Base-by-base conservation (phyloP, 2,113 vertebrate genomes). In the Galemys pyrenaicus region DNA sequence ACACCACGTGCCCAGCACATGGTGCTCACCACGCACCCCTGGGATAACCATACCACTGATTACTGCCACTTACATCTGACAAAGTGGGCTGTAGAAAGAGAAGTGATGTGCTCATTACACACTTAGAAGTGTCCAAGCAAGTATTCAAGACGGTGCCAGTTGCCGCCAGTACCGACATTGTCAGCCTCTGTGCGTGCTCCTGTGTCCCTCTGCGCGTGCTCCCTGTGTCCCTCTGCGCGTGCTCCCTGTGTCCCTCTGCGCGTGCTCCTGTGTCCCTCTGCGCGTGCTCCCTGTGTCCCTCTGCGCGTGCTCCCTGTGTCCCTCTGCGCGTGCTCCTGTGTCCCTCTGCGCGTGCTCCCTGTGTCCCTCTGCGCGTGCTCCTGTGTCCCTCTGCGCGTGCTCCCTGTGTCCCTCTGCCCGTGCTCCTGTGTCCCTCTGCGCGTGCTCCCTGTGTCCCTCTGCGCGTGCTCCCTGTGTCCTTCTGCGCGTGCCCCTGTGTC, bases 81-180 rank as follows among this genome's bases (percentile, higher is more conserved):
- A 60, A 90, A 68, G 26, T 24, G 39, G 54, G 70, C 17, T 8
- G 10, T 2, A 0, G 39, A 32, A 46, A 68, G 22, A 28, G 35
- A 30, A 54, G 24, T 51, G 85, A 75, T n/a, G 39, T 16, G 3
- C 16, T 65, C 56, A 51, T 39, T 77, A 68, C 44, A 78, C 17
- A 5, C 60, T 54, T 56, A 3, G 0, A 44, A 24, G 46, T 30
- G 10, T 35, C 49, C 6, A 58, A 17, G 35, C 62, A n/a, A 93
- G 32, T 39, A 17, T 39, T 58, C 64, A 44, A 26, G 19, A 1
- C 0, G 22, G 49, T 22, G 16, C 28, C 19, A 3, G 16, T 49
- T 8, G 20, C 60, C 9, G 51, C 4, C 56, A 54, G 9, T 0
- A 0, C 67, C 37, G 26, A 20, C 1, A 9, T 49, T 0, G 0